A percentile compares a stretch with the other conserved stretches of the same genome.
Conservation (phyloP, 2,113 vertebrate species). For the Proteles cristata region DNA sequence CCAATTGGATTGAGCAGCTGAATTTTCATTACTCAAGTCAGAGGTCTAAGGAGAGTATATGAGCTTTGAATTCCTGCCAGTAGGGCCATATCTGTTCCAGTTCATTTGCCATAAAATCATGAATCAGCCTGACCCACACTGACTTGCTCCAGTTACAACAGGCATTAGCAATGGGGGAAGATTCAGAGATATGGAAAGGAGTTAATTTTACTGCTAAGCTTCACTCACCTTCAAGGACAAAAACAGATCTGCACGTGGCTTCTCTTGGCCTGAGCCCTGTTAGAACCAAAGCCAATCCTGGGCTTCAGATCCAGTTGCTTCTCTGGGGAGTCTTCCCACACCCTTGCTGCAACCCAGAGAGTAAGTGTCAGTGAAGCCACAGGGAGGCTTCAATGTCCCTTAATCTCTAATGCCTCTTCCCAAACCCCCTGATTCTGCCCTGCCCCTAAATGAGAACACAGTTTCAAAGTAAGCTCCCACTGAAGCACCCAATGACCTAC, state of each 20-base stretch:
- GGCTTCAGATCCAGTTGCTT: not conserved
- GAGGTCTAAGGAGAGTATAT: conserved; percentile 48
- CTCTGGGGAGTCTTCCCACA: accelerated
- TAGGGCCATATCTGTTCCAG: not conserved
- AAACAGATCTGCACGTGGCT: not conserved
- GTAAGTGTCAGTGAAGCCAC: accelerated
- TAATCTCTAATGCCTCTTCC: not conserved
- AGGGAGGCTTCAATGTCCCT: accelerated
- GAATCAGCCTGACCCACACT: not conserved
- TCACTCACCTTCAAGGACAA: not conserved
- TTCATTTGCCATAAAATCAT: not conserved
- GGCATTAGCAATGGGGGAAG: not conserved
- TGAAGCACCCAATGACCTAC: accelerated
- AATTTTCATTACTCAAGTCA: conserved; percentile 40
- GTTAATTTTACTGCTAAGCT: not conserved
- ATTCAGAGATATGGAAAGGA: not conserved
- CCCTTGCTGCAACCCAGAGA: not conserved
- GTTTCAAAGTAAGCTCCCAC: too few species aligned
- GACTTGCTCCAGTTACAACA: not conserved
- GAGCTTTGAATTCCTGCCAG: conserved; percentile 57
- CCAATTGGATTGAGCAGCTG: conserved; percentile 61
- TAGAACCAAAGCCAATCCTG: not conserved
- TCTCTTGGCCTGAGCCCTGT: not conserved
- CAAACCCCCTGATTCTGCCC: too few species aligned
- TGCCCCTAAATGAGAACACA: not conserved